Evolutionary conservation across 2,797 vertebrate genomes (phyloP).

Genomic region (Artibeus lituratus): DNA sequence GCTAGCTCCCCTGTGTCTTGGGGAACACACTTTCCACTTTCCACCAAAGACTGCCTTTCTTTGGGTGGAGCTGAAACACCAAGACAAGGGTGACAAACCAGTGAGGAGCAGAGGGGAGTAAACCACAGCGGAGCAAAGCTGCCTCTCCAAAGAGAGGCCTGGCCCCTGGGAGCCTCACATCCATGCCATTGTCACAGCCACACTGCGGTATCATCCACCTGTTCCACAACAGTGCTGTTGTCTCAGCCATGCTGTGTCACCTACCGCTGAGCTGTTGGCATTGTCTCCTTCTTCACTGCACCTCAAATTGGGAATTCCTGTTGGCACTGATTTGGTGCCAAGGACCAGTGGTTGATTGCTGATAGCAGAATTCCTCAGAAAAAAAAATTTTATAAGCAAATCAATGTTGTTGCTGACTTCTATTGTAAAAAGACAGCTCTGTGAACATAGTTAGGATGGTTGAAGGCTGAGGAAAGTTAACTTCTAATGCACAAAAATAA

Average conservation of each 20-base stretch:
- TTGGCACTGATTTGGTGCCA: not conserved
- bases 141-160: not conserved
- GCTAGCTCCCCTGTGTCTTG: not conserved
- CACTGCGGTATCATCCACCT: not conserved
- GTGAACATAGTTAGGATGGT: not conserved
- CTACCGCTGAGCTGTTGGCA: not conserved
- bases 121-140: not conserved
- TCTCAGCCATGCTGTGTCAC: not conserved
- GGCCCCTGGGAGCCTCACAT: not conserved
- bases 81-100: not conserved
- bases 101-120: too few relatives aligned
- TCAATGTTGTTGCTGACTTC: not conserved
- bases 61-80: not conserved
- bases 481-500: not conserved
- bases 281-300: not conserved
- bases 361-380: not conserved
- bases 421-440: not conserved
- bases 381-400: not conserved
- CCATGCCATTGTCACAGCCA: not conserved
- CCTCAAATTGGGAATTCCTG: not conserved
- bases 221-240: not conserved
- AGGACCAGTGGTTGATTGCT: not conserved
- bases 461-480: not conserved
- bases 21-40: not conserved
- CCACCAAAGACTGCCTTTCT: not conserved